Conservation (phyloP, 2,113 vertebrate genomes). For the Periophthalmus modestus region DNA sequence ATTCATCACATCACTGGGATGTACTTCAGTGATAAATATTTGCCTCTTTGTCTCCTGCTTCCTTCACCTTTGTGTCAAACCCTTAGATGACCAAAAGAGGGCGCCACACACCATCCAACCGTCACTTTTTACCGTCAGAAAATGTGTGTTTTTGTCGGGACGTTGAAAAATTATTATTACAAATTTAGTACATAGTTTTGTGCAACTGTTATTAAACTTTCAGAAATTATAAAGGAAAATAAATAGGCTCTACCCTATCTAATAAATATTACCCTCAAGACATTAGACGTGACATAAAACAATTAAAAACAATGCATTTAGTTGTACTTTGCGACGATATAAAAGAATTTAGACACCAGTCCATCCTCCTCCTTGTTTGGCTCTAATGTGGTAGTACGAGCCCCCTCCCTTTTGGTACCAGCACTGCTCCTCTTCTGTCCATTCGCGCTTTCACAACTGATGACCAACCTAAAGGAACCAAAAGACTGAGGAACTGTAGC, state of each 20-base stretch:
- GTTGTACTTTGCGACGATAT: neutral
- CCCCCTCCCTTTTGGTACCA: conserved; percentile 21
- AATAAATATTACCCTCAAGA: neutral
- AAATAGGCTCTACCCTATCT: too few relatives aligned
- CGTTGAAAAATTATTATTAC: too few relatives aligned
- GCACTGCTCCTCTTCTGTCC: conserved; percentile 24
- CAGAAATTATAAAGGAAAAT: too few relatives aligned
- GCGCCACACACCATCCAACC: conserved; percentile 34
- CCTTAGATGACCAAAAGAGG: conserved; percentile 64
- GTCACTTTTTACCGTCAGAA: neutral
- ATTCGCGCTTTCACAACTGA: conserved; percentile 38
- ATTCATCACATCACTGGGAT: neutral
- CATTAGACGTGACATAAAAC: neutral
- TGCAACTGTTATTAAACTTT: too few relatives aligned
- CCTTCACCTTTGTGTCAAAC: too few relatives aligned
- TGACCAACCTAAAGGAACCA: conserved; percentile 30
- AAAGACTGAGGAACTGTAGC: conserved; percentile 30
- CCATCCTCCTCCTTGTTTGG: conserved; percentile 51
- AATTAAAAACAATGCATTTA: neutral
- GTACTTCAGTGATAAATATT: neutral
- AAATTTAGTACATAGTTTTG: too few relatives aligned
- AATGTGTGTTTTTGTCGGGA: neutral
- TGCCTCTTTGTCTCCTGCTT: neutral
- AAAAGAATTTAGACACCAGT: neutral
- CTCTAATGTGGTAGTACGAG: conserved; percentile 36